Conservation (phyloP, 2,797 vertebrate genomes). For the Chelon auratus region DNA sequence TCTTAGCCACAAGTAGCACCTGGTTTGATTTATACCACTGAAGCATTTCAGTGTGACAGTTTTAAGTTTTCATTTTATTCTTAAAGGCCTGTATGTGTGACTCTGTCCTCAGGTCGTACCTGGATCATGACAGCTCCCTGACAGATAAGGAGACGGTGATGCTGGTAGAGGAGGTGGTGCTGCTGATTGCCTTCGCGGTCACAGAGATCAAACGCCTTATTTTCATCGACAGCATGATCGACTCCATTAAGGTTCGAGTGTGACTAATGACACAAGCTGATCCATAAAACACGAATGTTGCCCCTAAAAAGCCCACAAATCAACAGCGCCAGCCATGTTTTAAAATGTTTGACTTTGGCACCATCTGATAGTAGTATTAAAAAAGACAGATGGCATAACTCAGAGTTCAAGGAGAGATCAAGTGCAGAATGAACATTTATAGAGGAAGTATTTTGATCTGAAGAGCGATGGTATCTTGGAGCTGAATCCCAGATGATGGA, state of each 20-base stretch:
- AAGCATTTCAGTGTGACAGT: not conserved
- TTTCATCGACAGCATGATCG: constrained; percentile 87
- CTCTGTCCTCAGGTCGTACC: constrained; percentile 80
- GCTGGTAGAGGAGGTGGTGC: constrained; percentile 84
- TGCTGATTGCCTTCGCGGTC: constrained; percentile 80
- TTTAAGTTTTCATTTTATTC: too few relatives aligned
- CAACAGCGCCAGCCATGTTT: not conserved
- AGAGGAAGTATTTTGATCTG: too few relatives aligned
- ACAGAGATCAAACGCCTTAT: constrained; percentile 89
- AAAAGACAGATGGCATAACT: too few relatives aligned
- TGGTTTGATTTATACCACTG: not conserved
- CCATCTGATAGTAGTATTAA: constrained; percentile 21
- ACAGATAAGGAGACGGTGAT: constrained; percentile 87
- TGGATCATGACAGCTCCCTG: constrained; percentile 89
- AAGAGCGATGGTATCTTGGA: too few relatives aligned
- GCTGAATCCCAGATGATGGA: too few relatives aligned
- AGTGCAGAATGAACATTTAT: too few relatives aligned
- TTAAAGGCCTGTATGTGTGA: not conserved
- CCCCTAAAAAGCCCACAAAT: not conserved
- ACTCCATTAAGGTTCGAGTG: constrained; percentile 89
- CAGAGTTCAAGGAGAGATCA: too few relatives aligned
- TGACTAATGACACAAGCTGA: not conserved
- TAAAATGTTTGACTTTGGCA: constrained; percentile 3
- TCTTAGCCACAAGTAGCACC: not conserved
- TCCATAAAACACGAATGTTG: not conserved